Base-by-base conservation (phyloP, 2,888 invertebrate species). In the Cancer borealis region DNA sequence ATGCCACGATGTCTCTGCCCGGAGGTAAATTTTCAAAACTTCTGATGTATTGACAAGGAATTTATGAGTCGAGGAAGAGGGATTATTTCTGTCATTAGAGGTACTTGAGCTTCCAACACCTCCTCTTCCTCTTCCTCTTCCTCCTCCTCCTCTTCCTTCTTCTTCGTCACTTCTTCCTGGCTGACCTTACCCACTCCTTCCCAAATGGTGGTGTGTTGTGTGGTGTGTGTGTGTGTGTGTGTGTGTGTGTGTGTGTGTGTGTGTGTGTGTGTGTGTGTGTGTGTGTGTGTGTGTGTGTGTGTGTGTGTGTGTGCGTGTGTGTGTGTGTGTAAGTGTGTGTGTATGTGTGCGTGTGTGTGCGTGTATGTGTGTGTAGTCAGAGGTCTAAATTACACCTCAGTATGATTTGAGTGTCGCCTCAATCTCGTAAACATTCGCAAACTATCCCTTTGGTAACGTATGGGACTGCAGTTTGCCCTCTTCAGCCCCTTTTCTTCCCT, bases 201-300 rank as follows among this genome's bases (percentile, higher is more conserved):
- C 54, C 54, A 12, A 12, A 12, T 3, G 10, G 49, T 49, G n/a
- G 66, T 21, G 14, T 21, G 6, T 21, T 60, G 60, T 60, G 60
- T 60, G 60, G 54, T 54, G 54, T 54, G 54, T 54, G 54, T 54
- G 54, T 54, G 54, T 54, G 54, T 54, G 54, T 39, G 39, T 39
- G 39, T 39, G 39, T 39, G 39, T 39, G n/a, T n/a, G 49, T 66
- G 66, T 21, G 14, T 21, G 6, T 21, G 60, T 60, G 60, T 60
- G 60, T 60, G 60, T 60, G 60, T 60, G 60, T 60, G 60, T 60
- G 60, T 60, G 60, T 60, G 60, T 60, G 60, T 60, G 60, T 60
- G 60, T 60, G 60, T 60, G 60, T 60, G 60, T 60, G 60, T 60
- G 60, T 60, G 60, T 60, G 60, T 60, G 60, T 60, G 60, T 60